These are phyloP conservation scores for Schizothorax lantsangensis DNA, from an alignment of 2,797 vertebrate species.

Conservation along the genomic window DNA sequence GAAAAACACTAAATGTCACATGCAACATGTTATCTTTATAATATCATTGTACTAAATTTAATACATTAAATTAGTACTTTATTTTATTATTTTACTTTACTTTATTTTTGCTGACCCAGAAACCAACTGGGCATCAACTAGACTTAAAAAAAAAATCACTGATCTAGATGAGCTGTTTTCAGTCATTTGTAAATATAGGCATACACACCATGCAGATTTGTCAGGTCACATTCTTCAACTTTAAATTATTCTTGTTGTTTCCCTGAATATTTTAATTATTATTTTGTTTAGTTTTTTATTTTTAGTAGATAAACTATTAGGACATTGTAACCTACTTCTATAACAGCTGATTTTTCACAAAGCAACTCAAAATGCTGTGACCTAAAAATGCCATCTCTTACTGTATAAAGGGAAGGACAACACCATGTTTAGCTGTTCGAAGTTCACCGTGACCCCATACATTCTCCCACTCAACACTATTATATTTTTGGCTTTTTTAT, in stretches of 20 bases:
- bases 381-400: conserved; percentile 39
- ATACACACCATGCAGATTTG: not conserved
- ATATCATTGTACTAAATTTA: not conserved
- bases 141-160: not conserved
- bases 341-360: conserved; percentile 31
- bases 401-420: conserved; percentile 34
- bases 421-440: conserved; percentile 7
- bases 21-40: not conserved
- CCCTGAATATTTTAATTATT: not conserved
- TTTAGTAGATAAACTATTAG: conserved; percentile 24
- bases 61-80: not conserved
- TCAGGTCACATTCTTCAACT: not conserved
- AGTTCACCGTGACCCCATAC: conserved; percentile 24
- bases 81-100: not conserved
- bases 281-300: not conserved
- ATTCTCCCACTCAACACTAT: conserved; percentile 14
- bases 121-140: not conserved
- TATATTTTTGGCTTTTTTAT: not conserved
- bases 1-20: not conserved
- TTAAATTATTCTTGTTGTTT: not conserved
- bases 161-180: not conserved
- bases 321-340: conserved; percentile 50
- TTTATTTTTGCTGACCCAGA: not conserved
- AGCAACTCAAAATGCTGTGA: not conserved
- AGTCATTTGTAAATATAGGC: not conserved